Evolutionary conservation across 2,888 invertebrate species (phyloP), one percentile per base, ranked within the genome.

Genomic region (Smittia sp.): DNA sequence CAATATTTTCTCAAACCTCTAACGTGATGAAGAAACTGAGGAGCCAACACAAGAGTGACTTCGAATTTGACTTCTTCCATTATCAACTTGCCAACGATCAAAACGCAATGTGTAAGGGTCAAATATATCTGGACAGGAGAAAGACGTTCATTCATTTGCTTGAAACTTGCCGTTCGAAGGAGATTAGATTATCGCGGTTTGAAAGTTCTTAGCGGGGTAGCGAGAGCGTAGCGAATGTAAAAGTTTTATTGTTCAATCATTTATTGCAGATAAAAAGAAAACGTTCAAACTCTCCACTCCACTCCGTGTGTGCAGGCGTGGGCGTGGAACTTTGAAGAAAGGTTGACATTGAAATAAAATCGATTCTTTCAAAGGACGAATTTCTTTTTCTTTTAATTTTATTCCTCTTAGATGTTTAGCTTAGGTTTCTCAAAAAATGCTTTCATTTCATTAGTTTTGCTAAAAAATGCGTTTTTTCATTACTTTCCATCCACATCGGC

Each of bases 401-500:
- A 22, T 20, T 58, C 20, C 1, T 58, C 22, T 58, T 18, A 20
- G 9, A 58, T 20, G 58, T 20, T 58, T 58, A 58, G 58, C 20
- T 58, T 58, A 58, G 9, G 58, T 58, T 22, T 58, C 52, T 38
- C 38, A 38, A 46, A 58, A 58, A 58, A 58, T 58, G 58, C 20
- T 58, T 58, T 52, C 9, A 15, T 52, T 13, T 7, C 6, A 4
- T 52, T 18, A 9, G 9, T 20, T 58, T 58, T 58, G 9, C 58
- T 58, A 58, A 58, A 58, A 58, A 58, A 58, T 58, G 58, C 58
- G 18, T 58, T 58, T 52, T 52, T 52, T 52, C 15, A 4, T 52
- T 7, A 4, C 15, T 52, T n/a, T n/a, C n/a, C n/a, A n/a, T n/a
- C n/a, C n/a, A n/a, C n/a, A n/a, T n/a, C 32, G 9, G 4, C 32